Base-by-base conservation (phyloP, 2,113 vertebrate species). In the Cheilinus undulatus region DNA sequence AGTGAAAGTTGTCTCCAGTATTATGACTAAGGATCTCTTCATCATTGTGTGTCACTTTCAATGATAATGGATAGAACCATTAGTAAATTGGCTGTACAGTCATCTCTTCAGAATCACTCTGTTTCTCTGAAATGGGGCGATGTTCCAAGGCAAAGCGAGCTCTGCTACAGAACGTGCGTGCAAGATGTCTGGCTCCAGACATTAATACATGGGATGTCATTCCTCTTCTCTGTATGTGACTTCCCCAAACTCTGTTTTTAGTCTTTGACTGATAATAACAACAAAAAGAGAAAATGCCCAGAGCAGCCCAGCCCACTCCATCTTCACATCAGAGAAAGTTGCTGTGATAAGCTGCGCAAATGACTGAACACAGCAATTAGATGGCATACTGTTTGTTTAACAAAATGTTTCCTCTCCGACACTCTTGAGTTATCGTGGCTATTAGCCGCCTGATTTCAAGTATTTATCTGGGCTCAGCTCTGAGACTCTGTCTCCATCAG, bases 301-400 rank as follows among this genome's bases (percentile, higher is more conserved):
- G 61, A 76, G 78, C 76, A 73, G 80, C 80, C 26, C 27, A 32
- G 64, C 51, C 63, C 66, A 28, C 69, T 85, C 59, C 9, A 61
- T 85, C 83, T 68, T 84, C 69, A 61, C 61, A 78, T 88, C 77
- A 62, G 73, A 85, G 78, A 87, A 88, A 90, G 85, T 92, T 91
- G 84, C 84, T 91, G 91, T 86, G 83, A 91, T 89, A 91, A 92
- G 91, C 93, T 91, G 78, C 68, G 77, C 86, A 86, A 85, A 95
- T 96, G 95, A 96, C 95, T 95, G 95, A 96, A 92, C 94, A 91
- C 92, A 86, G 93, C 95, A 96, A 95, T 96, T 96, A 97, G 93
- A 95, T 87, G 92, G 93, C 95, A 95, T 95, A 95, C 95, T 96
- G 95, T 96, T 97, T 94, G 94, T 94, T 93, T 95, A 95, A 95